phyloP scores from a whole-genome alignment of 2,888 invertebrate genomes.

The Troides oblongomaculatus region DNA sequence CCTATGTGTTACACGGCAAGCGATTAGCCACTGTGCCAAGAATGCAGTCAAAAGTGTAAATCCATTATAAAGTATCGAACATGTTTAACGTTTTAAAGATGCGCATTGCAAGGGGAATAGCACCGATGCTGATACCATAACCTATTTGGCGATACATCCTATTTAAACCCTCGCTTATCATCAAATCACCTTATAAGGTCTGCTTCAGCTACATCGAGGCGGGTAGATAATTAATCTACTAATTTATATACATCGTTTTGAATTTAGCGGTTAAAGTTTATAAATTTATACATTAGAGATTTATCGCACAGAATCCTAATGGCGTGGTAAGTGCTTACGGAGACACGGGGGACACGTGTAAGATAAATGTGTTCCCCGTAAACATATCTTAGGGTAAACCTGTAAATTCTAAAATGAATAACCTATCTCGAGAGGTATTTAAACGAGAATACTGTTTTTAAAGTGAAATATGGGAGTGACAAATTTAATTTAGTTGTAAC shows the following conservation, averaged over 20 bases:
- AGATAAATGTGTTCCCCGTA: neutral
- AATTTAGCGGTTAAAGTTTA: slow-evolving; percentile 23
- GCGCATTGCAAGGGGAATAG: neutral
- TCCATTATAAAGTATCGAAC: slow-evolving; percentile 8
- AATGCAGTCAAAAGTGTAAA: neutral
- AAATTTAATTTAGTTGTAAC: no score
- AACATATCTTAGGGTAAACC: no score
- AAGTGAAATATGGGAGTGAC: no score
- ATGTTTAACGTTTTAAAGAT: slow-evolving; percentile 22
- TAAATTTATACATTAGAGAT: slow-evolving; percentile 4
- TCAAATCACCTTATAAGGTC: slow-evolving; percentile 15
- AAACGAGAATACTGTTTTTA: no score
- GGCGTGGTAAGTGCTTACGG: neutral
- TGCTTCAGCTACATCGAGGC: slow-evolving; percentile 30
- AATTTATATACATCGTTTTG: slow-evolving; percentile 37
- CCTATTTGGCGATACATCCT: slow-evolving; percentile 14
- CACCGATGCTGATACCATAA: neutral
- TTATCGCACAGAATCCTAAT: slow-evolving; percentile 2
- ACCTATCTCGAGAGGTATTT: no score
- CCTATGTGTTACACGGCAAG: no score
- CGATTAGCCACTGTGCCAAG: no score
- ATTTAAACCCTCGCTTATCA: slow-evolving; percentile 22
- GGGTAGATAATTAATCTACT: slow-evolving; percentile 37
- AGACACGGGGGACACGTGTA: no score
- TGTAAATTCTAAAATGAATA: no score